Percentiles rank a stretch among this genome's conserved stretches.
Conservation (phyloP, 2,113 vertebrate species). For the Planiliza haematocheilus region DNA sequence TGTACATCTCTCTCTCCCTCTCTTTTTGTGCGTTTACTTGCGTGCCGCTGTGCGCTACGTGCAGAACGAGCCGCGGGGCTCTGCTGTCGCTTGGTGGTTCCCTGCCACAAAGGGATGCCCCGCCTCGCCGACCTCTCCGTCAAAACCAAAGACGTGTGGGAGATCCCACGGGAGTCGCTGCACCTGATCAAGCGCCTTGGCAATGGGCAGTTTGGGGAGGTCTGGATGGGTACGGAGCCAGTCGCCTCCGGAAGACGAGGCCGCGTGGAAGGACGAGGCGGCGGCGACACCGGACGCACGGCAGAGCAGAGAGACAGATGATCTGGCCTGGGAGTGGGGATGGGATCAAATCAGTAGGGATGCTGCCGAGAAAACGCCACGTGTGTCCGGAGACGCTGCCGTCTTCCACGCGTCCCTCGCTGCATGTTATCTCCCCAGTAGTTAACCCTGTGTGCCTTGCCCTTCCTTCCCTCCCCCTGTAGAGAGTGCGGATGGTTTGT, state of each 20-base stretch:
- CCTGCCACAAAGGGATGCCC: slow-evolving; percentile 98
- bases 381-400: slow-evolving; percentile 51
- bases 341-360: slow-evolving; percentile 24
- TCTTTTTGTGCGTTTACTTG: slow-evolving; percentile 24
- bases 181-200: slow-evolving; percentile 98
- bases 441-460: slow-evolving; percentile 92
- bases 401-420: slow-evolving; percentile 86
- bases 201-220: slow-evolving; percentile 99
- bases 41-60: slow-evolving; percentile 50
- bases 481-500: slow-evolving; percentile 99
- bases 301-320: no score
- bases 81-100: slow-evolving; percentile 97
- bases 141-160: slow-evolving; percentile 99
- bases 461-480: slow-evolving; percentile 85
- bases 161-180: slow-evolving; percentile 96
- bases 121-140: slow-evolving; percentile 97
- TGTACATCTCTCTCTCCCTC: slow-evolving; percentile 29
- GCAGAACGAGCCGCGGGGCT: slow-evolving; percentile 98
- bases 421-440: slow-evolving; percentile 89
- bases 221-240: slow-evolving; percentile 97
- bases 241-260: slow-evolving; percentile 69
- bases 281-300: slow-evolving; percentile 42
- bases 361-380: slow-evolving; percentile 13
- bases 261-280: slow-evolving; percentile 80
- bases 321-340: not conserved